Conservation (phyloP, 64 coral and sea anemone genomes). For the Cladopsammia gracilis region DNA sequence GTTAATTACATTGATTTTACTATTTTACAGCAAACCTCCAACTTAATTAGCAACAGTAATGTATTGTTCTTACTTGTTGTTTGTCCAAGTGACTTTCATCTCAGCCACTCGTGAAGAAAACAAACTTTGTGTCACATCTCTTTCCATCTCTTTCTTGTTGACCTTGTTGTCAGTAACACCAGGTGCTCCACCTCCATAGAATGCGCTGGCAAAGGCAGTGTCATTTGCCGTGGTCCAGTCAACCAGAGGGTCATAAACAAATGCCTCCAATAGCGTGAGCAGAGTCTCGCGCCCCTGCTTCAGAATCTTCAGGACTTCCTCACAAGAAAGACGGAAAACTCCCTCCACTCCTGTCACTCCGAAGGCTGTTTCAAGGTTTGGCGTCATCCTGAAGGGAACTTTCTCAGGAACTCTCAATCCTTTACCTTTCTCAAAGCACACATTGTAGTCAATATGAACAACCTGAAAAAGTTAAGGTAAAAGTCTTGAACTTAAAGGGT, state of each 20-base stretch:
- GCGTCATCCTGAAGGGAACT: slow-evolving; percentile 97
- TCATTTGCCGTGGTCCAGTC: slow-evolving; percentile 97
- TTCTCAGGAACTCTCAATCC: slow-evolving; percentile 95
- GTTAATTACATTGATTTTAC: no score
- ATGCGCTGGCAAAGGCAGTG: slow-evolving; percentile 93
- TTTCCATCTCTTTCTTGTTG: slow-evolving; percentile 99
- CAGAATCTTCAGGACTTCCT: slow-evolving; percentile 95
- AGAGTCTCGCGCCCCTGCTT: slow-evolving; percentile 92
- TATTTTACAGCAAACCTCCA: no score
- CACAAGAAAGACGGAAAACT: slow-evolving; percentile 95
- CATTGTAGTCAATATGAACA: slow-evolving; percentile 99
- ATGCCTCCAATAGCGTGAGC: slow-evolving; percentile 90
- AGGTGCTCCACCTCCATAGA: slow-evolving; percentile 90
- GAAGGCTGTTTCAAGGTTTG: slow-evolving; percentile 93
- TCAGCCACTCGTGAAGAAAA: slow-evolving; percentile 96
- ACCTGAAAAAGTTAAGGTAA: slow-evolving; percentile 53
- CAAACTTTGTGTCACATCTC: slow-evolving; percentile 94
- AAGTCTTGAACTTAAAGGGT: background rate
- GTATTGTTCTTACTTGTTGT: slow-evolving; percentile 73
- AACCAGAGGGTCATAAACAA: slow-evolving; percentile 95
- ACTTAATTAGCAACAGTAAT: no score
- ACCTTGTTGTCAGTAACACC: slow-evolving; percentile 86
- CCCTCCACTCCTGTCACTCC: slow-evolving; percentile 99
- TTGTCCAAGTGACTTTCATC: slow-evolving; percentile 98
- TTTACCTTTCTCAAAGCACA: slow-evolving; percentile 99